These are phyloP conservation scores for Temnothorax unifasciatus DNA, from an alignment of 2,888 invertebrate species.

Conservation along the genomic window DNA sequence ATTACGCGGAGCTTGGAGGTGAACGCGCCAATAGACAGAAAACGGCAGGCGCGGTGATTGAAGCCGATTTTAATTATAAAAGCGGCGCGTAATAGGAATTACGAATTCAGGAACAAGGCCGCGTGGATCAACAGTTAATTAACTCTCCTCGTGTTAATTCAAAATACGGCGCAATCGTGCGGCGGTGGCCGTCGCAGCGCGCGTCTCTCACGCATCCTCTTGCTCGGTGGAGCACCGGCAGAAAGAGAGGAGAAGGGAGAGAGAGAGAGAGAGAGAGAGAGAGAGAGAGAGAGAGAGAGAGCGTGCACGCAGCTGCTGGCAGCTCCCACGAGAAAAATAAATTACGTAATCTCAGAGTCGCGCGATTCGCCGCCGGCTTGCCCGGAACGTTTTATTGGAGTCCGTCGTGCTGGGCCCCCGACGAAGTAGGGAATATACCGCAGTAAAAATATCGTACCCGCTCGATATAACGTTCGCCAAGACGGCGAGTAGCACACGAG, in stretches of 20 bases:
- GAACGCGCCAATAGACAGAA: conserved; percentile 21
- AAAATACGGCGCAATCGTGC: conserved; percentile 44
- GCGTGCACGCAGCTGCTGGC: conserved; percentile 30
- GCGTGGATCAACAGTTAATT: conserved; percentile 56
- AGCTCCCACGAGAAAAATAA: conserved; percentile 58
- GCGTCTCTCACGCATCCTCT: conserved; percentile 50
- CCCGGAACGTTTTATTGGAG: conserved; percentile 44
- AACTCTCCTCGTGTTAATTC: conserved; percentile 57
- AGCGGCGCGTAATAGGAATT: conserved; percentile 53
- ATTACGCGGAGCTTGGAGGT: conserved; percentile 24
- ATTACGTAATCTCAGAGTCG: conserved; percentile 62
- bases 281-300: background rate
- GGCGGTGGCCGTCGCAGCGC: conserved; percentile 27
- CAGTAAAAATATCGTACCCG: conserved; percentile 50
- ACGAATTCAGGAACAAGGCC: conserved; percentile 57
- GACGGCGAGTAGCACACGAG: conserved; percentile 4
- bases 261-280: conserved; percentile 9
- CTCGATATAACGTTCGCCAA: conserved; percentile 43
- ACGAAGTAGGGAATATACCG: conserved; percentile 51
- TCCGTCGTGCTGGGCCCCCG: conserved; percentile 44
- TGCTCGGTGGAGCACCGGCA: background rate
- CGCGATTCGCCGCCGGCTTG: conserved; percentile 60
- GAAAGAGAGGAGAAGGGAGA: background rate
- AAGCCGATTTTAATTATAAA: conserved; percentile 57
- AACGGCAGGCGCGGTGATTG: conserved; percentile 37